Base-by-base conservation (phyloP, 2,888 invertebrate species). In the Drosophila sordidapex region DNA sequence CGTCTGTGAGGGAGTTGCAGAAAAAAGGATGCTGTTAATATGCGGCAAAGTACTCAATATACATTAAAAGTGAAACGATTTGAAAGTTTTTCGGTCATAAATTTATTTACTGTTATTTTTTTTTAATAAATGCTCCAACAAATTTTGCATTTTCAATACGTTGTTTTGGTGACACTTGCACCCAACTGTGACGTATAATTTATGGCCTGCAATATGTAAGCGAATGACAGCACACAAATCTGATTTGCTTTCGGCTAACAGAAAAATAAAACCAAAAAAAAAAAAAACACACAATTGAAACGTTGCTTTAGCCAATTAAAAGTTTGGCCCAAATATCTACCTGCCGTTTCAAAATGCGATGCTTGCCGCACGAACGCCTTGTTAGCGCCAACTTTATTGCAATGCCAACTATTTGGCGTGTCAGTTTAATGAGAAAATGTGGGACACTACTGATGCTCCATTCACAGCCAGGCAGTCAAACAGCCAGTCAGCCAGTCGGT, bases 371-470 rank as follows among this genome's bases (percentile, higher is more conserved):
- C 83, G 81, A 77, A 81, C 81, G 85, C 85, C 86, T 86, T 84
- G 85, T 86, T 86, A 86, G 85, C 77, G 83, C n/a, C 77, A 86
- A 86, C 82, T 86, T 86, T 84, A 78, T 74, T 75, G 67, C 85
- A 87, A 76, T 84, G 68, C 87, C 85, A 77, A 87, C 74, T 82
- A 79, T 85, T 87, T 80, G 76, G 80, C 90, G 76, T 89, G 70
- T 71, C 88, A 89, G 87, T 87, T 89, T 86, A 89, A 86, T 89
- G 88, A 86, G 90, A 87, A 80, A 89, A 86, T 89, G 70, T 86
- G 84, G 85, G 85, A 80, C 85, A 89, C n/a, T 72, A 49, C 57
- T 49, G 15, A 48, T 58, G 56, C 53, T 53, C 46, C 25, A 72
- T 83, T 75, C 89, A 69, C 60, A 35, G 48, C 27, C 57, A 40